Base-by-base conservation (phyloP, 2,888 invertebrate genomes). In the Azorinus chamasolen region DNA sequence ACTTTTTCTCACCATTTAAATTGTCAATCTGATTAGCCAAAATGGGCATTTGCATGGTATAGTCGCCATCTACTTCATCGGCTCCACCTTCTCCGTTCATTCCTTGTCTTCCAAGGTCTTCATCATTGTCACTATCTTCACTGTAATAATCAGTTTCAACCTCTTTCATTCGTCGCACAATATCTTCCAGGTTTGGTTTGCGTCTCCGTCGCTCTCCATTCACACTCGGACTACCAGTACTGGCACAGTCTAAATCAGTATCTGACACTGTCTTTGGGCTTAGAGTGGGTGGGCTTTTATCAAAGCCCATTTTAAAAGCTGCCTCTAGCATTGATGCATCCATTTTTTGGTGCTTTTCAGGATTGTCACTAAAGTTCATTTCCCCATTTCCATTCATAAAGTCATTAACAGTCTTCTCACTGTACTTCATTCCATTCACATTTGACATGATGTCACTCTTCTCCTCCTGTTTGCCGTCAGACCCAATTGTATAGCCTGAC, bases 161-260 rank as follows among this genome's bases (percentile, higher is more conserved):
- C 69, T 85, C 82, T 73, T 84, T 83, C 84, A 88, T 88, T 22
- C 88, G 65, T 0, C 90, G 73, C 1, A 90, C 89, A 41, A 90
- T 90, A 71, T 90, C 90, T 59, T 89, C 90, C 1, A 88, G 57
- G n/a, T 89, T 89, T 14, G 86, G 89, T 63, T 90, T 90, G 14
- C 90, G 72, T 54, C 88, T 76, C 25, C 87, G 83, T 59, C 85
- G 78, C 64, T 84, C 83, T 10, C 81, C 78, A 39, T 58, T 78
- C 2, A 81, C 63, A 45, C 80, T 80, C 2, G 81, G 81, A 65
- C 81, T 81, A 27, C 77, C 81, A 12, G 80, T 77, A 43, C 80
- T 80, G 1, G 66, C 70, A 14, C 59, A 66, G 55, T 81, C 78
- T n/a, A 81, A 65, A 25, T 81, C 81, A 41, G 76, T 76, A 32